Percentiles rank a stretch among this genome's conserved stretches.
Conservation (phyloP, 2,888 invertebrate species). For the Disparrhopalites patrizii region DNA sequence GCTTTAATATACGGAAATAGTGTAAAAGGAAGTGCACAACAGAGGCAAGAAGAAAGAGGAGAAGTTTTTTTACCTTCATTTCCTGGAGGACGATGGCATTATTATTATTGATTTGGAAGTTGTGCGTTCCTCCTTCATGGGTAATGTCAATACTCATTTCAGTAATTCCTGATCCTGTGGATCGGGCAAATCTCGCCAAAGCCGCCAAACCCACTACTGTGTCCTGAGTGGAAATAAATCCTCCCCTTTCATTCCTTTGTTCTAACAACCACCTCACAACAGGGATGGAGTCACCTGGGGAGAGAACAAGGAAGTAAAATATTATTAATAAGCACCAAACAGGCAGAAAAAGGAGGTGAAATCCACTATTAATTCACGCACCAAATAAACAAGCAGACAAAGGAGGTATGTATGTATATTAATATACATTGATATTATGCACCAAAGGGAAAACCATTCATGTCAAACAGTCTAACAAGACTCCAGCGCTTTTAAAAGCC, state of each 20-base stretch:
- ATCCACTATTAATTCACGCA: too few species aligned
- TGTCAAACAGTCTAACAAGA: too few species aligned
- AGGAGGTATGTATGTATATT: too few species aligned
- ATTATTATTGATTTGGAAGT: slow-evolving; percentile 60
- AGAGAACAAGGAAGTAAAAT: neutral
- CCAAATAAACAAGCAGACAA: too few species aligned
- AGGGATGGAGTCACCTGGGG: slow-evolving; percentile 55
- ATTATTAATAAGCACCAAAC: too few species aligned
- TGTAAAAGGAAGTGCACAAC: too few species aligned
- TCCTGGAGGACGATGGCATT: slow-evolving; percentile 80
- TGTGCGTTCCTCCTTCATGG: slow-evolving; percentile 57
- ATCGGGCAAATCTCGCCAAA: slow-evolving; percentile 66
- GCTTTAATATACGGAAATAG: neutral
- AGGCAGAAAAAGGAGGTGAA: too few species aligned
- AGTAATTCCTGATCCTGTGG: slow-evolving; percentile 55
- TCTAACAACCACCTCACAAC: slow-evolving; percentile 68
- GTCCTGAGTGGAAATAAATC: slow-evolving; percentile 65
- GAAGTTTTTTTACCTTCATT: slow-evolving; percentile 59
- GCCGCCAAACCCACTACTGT: slow-evolving; percentile 61
- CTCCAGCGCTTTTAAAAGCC: too few species aligned
- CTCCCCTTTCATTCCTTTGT: slow-evolving; percentile 66
- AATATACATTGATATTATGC: too few species aligned
- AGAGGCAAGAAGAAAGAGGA: neutral
- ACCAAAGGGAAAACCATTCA: too few species aligned
- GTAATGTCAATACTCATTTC: slow-evolving; percentile 58